Evolutionary conservation across 2,113 vertebrate species (phyloP), one percentile per base, ranked within the genome.

Genomic region (cattle (Bos taurus)): DNA sequence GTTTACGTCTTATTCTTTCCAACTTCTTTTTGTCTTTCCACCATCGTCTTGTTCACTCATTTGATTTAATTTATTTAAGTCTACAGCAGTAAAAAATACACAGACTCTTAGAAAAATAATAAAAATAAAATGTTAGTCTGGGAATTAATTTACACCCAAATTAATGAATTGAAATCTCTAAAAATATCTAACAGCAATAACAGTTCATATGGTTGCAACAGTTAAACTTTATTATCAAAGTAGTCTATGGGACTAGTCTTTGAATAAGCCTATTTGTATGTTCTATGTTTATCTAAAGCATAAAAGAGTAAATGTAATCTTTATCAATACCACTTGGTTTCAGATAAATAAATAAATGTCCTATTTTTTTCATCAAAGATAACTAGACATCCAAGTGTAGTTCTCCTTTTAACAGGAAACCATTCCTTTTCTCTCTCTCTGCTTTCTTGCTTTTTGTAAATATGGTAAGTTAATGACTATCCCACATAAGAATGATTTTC

Each of bases 401-500:
- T 85, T 90, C 2, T 71, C 7, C 54, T 43, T 90, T 94, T 62
- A 97, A 90, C 52, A 85, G 5, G 4, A 97, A 98, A 83, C 2
- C 0, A 50, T 67, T 86, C 59, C 82, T 96, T 86, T 94, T 95
- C 17, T 6, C 50, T 5, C 46, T 94, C 95, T 54, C 67, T 78
- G 6, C 4, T 90, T 11, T 15, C 57, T 96, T 95, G 17, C 43
- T 95, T 90, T 96, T 40, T 15, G 2, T 97, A 86, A 96, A 98
- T 15, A 28, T 56, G 50, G 9, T 78, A 90, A 97, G 62, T 40
- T 88, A 98, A 97, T 96, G 91, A 97, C 89, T 97, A 71, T 93
- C 78, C 84, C 87, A 96, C 81, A 92, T 21, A 93, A 36, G 43
- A 87, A 95, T 97, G 57, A 97, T 96, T 97, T 98, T 64, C 96